Evolutionary conservation across 2,113 vertebrate genomes (phyloP), one percentile per base, ranked within the genome.

Genomic region (Phrynosoma blainvillii): DNA sequence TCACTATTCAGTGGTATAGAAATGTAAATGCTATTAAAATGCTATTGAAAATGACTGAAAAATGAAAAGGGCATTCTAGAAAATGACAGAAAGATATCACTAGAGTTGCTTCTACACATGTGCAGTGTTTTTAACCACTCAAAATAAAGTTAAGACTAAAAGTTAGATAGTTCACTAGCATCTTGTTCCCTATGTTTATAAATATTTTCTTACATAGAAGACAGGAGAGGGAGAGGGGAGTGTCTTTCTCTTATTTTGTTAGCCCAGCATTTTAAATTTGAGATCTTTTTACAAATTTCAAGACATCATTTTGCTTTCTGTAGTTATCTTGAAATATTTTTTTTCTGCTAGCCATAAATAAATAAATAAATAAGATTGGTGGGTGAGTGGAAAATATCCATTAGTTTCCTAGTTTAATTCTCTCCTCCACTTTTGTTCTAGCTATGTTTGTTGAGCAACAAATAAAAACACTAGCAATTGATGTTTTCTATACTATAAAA

Each of bases 401-500:
- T 36, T 74, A 1, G 27, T 65, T 65, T 59, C 27, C 11, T 32
- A 40, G 18, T 40, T 36, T 76, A 77, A 66, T 32, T 84, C 36
- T 4, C 77, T 54, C 40, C 47, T 25, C 40, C 32, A 25, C 47
- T 62, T 47, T 74, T 54, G 36, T 56, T 42, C 74, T 8, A 77
- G 21, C 21, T 42, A 25, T 42, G 12, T 42, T 56, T 68, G 42
- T n/a, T 81, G 30, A 16, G 30, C 66, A 20, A 66, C 42, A 32
- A 2, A 71, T 16, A 88, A 78, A 40, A 40, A 74, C 16, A 54
- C 27, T 52, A 30, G 27, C 27, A 42, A 18, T 21, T 20, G 47
- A 36, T 40, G 36, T 52, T 73, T 77, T 85, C n/a, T n/a, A 77
- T 56, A 32, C 73, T 86, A 62, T 86, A 79, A 86, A 56, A 86